Evolutionary conservation across 2,888 invertebrate genomes (phyloP).

Genomic region (Stenodema calcarata): DNA sequence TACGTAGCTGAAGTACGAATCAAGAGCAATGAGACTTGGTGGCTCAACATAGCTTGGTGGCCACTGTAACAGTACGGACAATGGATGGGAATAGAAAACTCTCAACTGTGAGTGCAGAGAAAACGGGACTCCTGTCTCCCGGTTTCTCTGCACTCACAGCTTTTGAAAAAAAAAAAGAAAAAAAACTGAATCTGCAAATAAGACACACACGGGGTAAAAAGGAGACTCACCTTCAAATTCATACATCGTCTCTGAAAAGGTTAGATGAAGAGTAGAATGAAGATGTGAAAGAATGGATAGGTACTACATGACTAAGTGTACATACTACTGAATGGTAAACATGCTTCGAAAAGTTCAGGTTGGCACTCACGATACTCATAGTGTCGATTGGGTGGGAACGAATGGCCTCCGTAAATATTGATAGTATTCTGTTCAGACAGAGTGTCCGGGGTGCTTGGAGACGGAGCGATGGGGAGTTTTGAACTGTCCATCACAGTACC

Average conservation of each 20-base stretch:
- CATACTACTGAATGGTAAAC: background rate
- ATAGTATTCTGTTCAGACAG: background rate
- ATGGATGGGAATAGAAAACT: too few relatives aligned
- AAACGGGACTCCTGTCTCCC: too few relatives aligned
- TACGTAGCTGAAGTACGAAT: too few relatives aligned
- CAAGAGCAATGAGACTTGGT: too few relatives aligned
- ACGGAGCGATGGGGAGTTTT: slow-evolving; percentile 68
- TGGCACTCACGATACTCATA: slow-evolving; percentile 72
- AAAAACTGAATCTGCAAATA: background rate
- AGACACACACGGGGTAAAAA: too few relatives aligned
- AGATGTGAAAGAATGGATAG: background rate
- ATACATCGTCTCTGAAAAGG: background rate
- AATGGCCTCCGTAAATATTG: background rate
- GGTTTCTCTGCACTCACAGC: too few relatives aligned
- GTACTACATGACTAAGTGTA: background rate
- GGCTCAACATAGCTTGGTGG: too few relatives aligned
- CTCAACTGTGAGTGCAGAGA: too few relatives aligned
- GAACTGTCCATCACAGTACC: background rate
- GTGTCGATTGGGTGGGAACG: slow-evolving; percentile 64
- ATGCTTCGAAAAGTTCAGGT: background rate
- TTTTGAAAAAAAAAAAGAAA: too few relatives aligned
- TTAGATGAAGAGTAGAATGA: too few relatives aligned
- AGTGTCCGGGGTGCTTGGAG: slow-evolving; percentile 64
- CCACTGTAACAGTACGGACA: too few relatives aligned
- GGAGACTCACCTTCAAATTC: background rate